Evolutionary conservation across 1,140 invertebrate species (phyloP).

Genomic region (Trachymyrmex cornetzi): DNA sequence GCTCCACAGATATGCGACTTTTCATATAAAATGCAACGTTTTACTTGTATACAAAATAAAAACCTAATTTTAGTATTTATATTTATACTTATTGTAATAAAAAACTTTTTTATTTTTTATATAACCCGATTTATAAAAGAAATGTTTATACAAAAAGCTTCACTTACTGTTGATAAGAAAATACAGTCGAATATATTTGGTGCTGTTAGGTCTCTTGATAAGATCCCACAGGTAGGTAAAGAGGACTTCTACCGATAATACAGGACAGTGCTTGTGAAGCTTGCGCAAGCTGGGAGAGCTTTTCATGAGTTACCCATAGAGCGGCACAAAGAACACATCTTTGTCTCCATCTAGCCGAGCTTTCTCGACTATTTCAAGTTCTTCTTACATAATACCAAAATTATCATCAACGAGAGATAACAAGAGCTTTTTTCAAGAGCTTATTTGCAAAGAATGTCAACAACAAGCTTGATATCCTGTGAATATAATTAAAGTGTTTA

Average conservation of each 20-base stretch:
- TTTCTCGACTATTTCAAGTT: constrained; percentile 11
- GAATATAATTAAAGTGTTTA: neutral
- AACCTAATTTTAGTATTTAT: neutral
- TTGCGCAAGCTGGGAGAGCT: constrained; percentile 29
- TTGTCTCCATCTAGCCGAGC: constrained; percentile 21
- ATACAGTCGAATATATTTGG: neutral
- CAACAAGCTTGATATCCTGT: neutral
- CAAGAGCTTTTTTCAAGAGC: neutral
- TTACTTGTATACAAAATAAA: neutral
- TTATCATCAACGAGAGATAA: neutral
- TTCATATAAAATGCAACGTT: neutral
- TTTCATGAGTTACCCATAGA: constrained; percentile 49
- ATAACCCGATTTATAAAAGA: neutral
- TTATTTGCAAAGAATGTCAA: neutral
- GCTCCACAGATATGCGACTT: neutral
- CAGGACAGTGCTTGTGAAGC: constrained; percentile 47
- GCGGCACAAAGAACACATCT: constrained; percentile 2
- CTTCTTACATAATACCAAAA: neutral
- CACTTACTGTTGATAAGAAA: constrained; percentile 60
- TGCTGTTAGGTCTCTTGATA: neutral
- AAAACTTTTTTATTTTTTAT: neutral
- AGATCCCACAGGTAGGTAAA: constrained; percentile 61
- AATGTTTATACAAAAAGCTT: neutral
- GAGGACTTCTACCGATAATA: constrained; percentile 66
- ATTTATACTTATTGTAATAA: neutral